Evolutionary conservation across 1,140 invertebrate genomes (phyloP), one percentile per base, ranked within the genome.

Genomic region (Nephotettix cincticeps): DNA sequence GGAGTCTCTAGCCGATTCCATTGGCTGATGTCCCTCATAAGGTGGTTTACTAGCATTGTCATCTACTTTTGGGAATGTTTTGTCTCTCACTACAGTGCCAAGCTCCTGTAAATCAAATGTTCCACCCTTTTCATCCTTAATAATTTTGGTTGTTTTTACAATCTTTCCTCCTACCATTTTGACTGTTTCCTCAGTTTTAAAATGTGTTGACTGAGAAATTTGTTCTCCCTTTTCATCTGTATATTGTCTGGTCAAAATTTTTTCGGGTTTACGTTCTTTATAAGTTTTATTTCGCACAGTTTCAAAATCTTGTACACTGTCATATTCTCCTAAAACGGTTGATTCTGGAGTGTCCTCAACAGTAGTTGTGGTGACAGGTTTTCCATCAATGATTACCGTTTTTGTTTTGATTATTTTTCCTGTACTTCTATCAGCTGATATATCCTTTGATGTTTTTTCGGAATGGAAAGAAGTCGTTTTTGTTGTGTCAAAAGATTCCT

Each of bases 131-230:
- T 61, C 56, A n/a, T 61, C 56, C 6, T 61, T 27, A 6, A 61
- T 61, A 27, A 61, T n/a, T 61, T 25, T 43, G 6, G 45, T 64
- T 0, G 58, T 70, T 70, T 54, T 70, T 47, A 70, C 40, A 64
- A 70, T 21, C 29, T 70, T 70, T 30, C 69, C 69, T 28, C 70
- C 72, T 19, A 73, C 64, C 69, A 73, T 71, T 68, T 71, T 73
- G 1, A 71, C 70, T 56, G 36, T 32, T 43, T 72, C 71, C n/a
- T 61, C 58, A 36, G 63, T 71, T 65, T 21, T 61, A 28, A 27
- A 61, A n/a, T 61, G n/a, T n/a, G n/a, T n/a, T n/a, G n/a, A n/a
- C n/a, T n/a, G n/a, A n/a, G n/a, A n/a, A n/a, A n/a, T n/a, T n/a
- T n/a, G n/a, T n/a, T n/a, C n/a, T n/a, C n/a, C n/a, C n/a, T n/a